Base-by-base conservation (phyloP, 2,113 vertebrate species). In the Myotis davidii region DNA sequence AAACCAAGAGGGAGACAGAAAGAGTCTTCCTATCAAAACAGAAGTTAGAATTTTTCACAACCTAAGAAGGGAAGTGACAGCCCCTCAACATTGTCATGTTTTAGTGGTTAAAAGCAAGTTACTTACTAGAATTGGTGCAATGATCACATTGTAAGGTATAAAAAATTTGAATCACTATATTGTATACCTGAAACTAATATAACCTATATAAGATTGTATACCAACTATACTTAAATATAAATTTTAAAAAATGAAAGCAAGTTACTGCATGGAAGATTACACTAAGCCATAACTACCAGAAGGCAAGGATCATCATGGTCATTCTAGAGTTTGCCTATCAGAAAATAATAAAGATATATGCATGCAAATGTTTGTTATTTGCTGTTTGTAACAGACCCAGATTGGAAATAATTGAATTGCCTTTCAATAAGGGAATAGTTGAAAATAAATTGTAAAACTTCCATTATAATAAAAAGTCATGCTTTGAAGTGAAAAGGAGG, bases 391-490 rank as follows among this genome's bases (percentile, higher is more conserved):
- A 56, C 48, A 52, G 13, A 39, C 37, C 11, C 27, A 32, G 32
- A 48, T 20, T 42, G 16, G 83, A 83, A 85, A 79, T 39, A 84
- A 95, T 45, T 42, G 42, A 94, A 73, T 29, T 16, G 20, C 17
- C 18, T 83, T 27, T 82, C 73, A 73, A 29, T 78, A 25, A 85
- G 34, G 84, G 42, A 45, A 92, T 11, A 56, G 27, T 20, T 64
- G 69, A 91, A 91, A 88, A 17, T 32, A 85, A 92, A 64, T 32
- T n/a, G 34, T 23, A 14, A 37, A 74, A n/a, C 5, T 90, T 91
- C 23, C 25, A 59, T 79, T 69, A 20, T 69, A 52, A 88, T 27
- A 83, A 42, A 85, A 52, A 65, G 21, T 5, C 37, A 45, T 20
- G 10, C 37, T 27, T 9, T 72, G 56, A 64, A 67, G n/a, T 76